Base-by-base conservation (phyloP, 2,888 invertebrate genomes). In the Amphipyra tragopoginis region DNA sequence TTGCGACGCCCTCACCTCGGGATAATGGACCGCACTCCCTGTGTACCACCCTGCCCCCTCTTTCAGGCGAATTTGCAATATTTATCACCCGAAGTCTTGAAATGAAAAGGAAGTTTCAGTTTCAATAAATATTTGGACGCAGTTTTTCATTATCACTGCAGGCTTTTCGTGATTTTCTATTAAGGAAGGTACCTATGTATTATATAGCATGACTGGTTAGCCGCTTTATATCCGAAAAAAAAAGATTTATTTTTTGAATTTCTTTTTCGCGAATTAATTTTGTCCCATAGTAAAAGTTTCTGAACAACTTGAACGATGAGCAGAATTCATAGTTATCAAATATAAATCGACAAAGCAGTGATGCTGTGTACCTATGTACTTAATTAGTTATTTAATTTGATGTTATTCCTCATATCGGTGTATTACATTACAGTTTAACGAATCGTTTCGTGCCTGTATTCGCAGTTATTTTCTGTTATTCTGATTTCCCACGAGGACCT, bases 21-120 rank as follows among this genome's bases (percentile, higher is more conserved):
- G 88, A 92, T 93, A 93, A 93, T 93, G 92, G 91, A 92, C 89
- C 84, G 79, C 86, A 79, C 87, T 86, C 84, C 75, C 83, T 62
- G 55, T 60, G 45, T 60, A 72, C 74, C 64, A 62, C 67, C 64
- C 61, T 29, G 34, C 57, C 72, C 52, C 65, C 68, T 54, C 43
- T 47, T 65, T 60, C 63, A 70, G 49, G 64, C 58, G 58, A 79
- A 77, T 79, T 77, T 77, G 79, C 65, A 79, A 79, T 77, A 75
- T 79, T 79, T 66, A 75, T 75, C 64, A 72, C 52, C 44, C 58
- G 54, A 58, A 39, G 52, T 45, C 50, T 68, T 60, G 60, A 53
- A 67, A 21, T 21, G 21, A 21, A 21, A 21, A 21, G 55, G 50
- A 56, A 45, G 54, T 51, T 50, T 62, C 21, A 21, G 60, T 65